A percentile compares a stretch with the other conserved stretches of the same genome.
Conservation (phyloP, 2,797 vertebrate species). For the Schizothorax lantsangensis region DNA sequence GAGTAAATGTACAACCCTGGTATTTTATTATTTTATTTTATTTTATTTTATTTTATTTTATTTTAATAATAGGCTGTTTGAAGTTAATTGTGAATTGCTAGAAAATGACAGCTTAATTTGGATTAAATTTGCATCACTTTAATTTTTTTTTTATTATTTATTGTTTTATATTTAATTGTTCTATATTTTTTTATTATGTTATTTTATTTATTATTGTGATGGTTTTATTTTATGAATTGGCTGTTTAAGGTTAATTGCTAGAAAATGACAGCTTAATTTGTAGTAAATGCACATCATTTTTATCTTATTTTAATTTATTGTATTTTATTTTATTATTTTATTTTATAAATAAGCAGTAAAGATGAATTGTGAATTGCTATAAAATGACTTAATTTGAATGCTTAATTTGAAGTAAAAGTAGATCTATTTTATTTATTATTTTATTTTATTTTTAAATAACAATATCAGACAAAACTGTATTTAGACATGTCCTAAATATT, state of each 20-base stretch:
- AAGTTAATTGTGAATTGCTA: neutral
- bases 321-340: neutral
- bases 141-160: too few relatives aligned
- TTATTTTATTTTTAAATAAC: neutral
- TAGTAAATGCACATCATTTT: neutral
- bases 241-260: neutral
- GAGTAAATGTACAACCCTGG: neutral
- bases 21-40: neutral
- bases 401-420: neutral
- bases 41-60: neutral
- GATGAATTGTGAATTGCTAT: too few relatives aligned
- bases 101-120: neutral
- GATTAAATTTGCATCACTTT: neutral
- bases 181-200: neutral
- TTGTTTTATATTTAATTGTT: neutral
- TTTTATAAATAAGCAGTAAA: too few relatives aligned
- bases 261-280: neutral
- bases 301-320: neutral
- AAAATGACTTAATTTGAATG: too few relatives aligned
- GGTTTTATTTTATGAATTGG: too few relatives aligned
- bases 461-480: neutral
- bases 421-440: too few relatives aligned
- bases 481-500: neutral
- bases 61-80: neutral
- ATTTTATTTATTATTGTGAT: too few relatives aligned